Percentiles rank a stretch among this genome's conserved stretches.
Evolutionary conservation across 1,140 invertebrate genomes (phyloP).

Genomic region (Bicyclus anynana): DNA sequence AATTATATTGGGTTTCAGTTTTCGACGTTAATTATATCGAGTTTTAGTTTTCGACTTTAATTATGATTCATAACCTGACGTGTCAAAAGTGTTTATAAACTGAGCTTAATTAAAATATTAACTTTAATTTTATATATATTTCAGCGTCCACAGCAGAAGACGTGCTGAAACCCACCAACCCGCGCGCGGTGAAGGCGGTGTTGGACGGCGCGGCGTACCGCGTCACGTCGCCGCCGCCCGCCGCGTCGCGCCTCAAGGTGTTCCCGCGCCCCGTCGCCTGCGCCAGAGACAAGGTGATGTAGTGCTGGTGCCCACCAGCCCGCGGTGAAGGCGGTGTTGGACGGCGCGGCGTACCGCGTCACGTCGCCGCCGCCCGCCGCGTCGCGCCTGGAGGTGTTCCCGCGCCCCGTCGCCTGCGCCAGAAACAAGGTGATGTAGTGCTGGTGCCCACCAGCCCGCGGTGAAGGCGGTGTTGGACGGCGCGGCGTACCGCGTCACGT

Average conservation of each 20-base stretch:
- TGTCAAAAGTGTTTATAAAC: too few relatives aligned
- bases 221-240: conserved; percentile 29
- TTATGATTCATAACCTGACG: too few relatives aligned
- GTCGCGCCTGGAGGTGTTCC: conserved; percentile 1
- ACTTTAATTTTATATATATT: neutral
- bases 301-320: conserved; percentile 54
- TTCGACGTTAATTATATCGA: too few relatives aligned
- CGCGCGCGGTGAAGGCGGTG: conserved; percentile 47
- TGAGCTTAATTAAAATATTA: neutral
- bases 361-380: conserved; percentile 23
- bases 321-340: conserved; percentile 48
- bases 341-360: conserved; percentile 35
- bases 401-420: neutral
- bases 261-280: neutral
- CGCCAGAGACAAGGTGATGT: conserved; percentile 2
- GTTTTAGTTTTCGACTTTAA: too few relatives aligned
- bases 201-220: conserved; percentile 38
- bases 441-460: conserved; percentile 56
- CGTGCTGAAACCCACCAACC: conserved; percentile 53
- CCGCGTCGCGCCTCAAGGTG: conserved; percentile 1
- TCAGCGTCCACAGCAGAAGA: conserved; percentile 46
- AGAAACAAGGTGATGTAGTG: conserved; percentile 14
- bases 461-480: conserved; percentile 45
- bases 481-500: conserved; percentile 35
- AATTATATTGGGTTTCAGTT: too few relatives aligned